Conservation (phyloP, 2,888 invertebrate species). For the Cybosia mesomella region DNA sequence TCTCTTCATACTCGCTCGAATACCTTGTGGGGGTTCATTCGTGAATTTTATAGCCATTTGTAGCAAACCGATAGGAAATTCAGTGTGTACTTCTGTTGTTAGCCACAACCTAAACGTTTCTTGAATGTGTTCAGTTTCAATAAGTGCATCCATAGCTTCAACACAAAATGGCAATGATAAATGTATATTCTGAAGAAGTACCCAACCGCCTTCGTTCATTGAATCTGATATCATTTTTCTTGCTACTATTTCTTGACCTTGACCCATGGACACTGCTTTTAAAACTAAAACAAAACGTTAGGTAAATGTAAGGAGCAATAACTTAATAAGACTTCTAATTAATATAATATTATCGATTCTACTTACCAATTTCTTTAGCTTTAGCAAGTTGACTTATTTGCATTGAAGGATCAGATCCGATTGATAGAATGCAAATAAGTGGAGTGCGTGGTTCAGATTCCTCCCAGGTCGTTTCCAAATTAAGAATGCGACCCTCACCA, state of each 20-base stretch:
- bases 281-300: slow-evolving; percentile 82
- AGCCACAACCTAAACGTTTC: slow-evolving; percentile 96
- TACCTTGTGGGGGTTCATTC: slow-evolving; percentile 98
- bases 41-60: slow-evolving; percentile 99
- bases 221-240: slow-evolving; percentile 93
- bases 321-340: no score
- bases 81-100: slow-evolving; percentile 97
- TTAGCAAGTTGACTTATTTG: slow-evolving; percentile 96
- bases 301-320: background rate
- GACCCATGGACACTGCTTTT: slow-evolving; percentile 98
- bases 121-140: slow-evolving; percentile 94
- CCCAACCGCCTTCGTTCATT: slow-evolving; percentile 95
- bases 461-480: slow-evolving; percentile 95
- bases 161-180: slow-evolving; percentile 97
- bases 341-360: no score
- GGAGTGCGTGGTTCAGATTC: slow-evolving; percentile 97
- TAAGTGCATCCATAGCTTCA: slow-evolving; percentile 95
- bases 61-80: slow-evolving; percentile 95
- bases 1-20: slow-evolving; percentile 95
- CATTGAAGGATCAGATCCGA: slow-evolving; percentile 98
- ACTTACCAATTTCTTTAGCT: slow-evolving; percentile 93
- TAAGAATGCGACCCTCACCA: slow-evolving; percentile 96
- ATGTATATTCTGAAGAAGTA: slow-evolving; percentile 97
- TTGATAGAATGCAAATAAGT: slow-evolving; percentile 96
- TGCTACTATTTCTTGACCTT: slow-evolving; percentile 96